phyloP scores from a whole-genome alignment of 1,140 invertebrate genomes.

The Zaprionus taronus region DNA sequence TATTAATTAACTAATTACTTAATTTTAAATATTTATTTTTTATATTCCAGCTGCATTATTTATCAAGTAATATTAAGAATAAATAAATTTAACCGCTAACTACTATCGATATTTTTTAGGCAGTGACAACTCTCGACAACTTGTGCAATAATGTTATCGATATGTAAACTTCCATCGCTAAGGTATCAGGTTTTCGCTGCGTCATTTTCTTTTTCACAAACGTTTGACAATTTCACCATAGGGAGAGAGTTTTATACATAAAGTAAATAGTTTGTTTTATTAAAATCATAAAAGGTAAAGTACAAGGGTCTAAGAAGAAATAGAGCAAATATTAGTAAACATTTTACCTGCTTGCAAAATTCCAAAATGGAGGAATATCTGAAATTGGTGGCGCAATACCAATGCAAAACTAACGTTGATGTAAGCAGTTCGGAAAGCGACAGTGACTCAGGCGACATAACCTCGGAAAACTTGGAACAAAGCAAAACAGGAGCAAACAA shows the following conservation, averaged over 20 bases:
- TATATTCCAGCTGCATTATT: too few relatives aligned
- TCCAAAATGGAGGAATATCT: constrained; percentile 54
- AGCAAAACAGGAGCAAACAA: background rate
- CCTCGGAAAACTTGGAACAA: constrained; percentile 10
- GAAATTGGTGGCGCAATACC: constrained; percentile 52
- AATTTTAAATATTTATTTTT: background rate
- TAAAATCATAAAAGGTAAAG: constrained; percentile 55
- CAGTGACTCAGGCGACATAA: constrained; percentile 37
- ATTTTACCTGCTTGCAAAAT: constrained; percentile 66
- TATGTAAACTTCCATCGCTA: background rate
- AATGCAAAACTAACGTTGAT: constrained; percentile 48
- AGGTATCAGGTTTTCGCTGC: background rate
- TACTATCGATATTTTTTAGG: background rate
- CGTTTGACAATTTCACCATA: constrained; percentile 48
- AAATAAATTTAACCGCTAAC: background rate
- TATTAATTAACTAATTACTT: background rate
- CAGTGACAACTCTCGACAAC: background rate
- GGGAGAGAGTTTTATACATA: background rate
- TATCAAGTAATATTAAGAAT: background rate
- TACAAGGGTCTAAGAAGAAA: constrained; percentile 53
- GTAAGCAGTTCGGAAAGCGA: constrained; percentile 50
- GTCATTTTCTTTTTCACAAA: constrained; percentile 40
- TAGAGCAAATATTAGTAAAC: constrained; percentile 58
- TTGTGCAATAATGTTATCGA: background rate
- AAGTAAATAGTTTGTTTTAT: background rate